phyloP scores from a whole-genome alignment of 2,888 invertebrate species.

The Punctoribates punctum region DNA sequence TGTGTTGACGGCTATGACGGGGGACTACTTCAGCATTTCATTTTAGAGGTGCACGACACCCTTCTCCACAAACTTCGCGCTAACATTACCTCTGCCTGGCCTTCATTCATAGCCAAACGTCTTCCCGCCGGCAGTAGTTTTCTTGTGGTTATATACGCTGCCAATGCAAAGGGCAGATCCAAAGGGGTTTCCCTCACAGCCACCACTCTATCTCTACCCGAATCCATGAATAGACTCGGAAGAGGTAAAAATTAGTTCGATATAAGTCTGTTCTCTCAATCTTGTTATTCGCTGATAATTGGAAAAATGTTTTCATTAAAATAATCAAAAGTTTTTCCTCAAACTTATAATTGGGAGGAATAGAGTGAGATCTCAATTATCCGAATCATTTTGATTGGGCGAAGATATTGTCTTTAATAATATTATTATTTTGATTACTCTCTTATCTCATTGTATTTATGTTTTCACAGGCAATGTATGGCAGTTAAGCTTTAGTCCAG shows the following conservation, averaged over 20 bases:
- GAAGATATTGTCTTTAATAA: background rate
- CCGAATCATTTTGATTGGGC: background rate
- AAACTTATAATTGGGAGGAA: no score
- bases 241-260: no score
- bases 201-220: slow-evolving; percentile 47
- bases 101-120: slow-evolving; percentile 45
- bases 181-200: slow-evolving; percentile 46
- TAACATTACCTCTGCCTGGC: slow-evolving; percentile 46
- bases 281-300: no score
- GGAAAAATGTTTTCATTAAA: no score
- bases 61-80: slow-evolving; percentile 45
- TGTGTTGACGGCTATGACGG: slow-evolving; percentile 86
- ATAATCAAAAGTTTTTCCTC: no score
- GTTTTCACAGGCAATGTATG: slow-evolving; percentile 47
- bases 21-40: slow-evolving; percentile 78
- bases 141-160: slow-evolving; percentile 47
- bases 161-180: slow-evolving; percentile 49
- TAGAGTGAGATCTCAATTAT: no score
- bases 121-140: slow-evolving; percentile 47
- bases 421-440: background rate
- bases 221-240: slow-evolving; percentile 45
- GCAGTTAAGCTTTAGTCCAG: slow-evolving; percentile 48
- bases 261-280: no score
- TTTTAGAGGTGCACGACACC: slow-evolving; percentile 64
- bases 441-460: slow-evolving; percentile 26